Evolutionary conservation across 2,113 vertebrate species (phyloP).

Genomic region (Embiotoca jacksoni): DNA sequence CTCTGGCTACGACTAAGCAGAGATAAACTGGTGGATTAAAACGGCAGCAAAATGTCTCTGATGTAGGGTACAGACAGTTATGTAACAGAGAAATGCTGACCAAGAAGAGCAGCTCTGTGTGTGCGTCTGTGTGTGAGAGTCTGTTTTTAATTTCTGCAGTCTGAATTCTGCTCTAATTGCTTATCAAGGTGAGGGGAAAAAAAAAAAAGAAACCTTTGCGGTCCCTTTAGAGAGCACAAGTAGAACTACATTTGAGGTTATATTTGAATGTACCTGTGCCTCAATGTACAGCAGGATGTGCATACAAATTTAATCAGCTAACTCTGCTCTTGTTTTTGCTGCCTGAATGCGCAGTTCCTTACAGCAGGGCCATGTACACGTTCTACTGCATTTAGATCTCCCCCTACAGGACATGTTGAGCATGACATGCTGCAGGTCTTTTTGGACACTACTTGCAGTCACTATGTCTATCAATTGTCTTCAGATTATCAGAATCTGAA

Average conservation of each 20-base stretch:
- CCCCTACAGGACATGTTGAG: conserved; percentile 44
- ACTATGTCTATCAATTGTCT: neutral
- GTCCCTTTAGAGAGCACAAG: conserved; percentile 3
- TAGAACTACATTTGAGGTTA: conserved; percentile 33
- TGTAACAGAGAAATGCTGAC: conserved; percentile 67
- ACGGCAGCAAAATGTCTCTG: conserved; percentile 53
- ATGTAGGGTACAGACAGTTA: conserved; percentile 65
- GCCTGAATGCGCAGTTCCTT: conserved; percentile 48
- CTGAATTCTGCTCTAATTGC: neutral
- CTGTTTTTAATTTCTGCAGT: conserved; percentile 9
- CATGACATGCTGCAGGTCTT: conserved; percentile 21
- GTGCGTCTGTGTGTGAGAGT: neutral
- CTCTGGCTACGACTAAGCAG: conserved; percentile 34
- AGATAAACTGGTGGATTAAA: conserved; percentile 70
- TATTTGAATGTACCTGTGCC: conserved; percentile 61
- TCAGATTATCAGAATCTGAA: neutral
- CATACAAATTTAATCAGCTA: conserved; percentile 71
- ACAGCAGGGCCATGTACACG: conserved; percentile 40
- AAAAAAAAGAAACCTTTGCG: neutral
- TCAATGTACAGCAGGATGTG: conserved; percentile 56
- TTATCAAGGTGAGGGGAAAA: neutral
- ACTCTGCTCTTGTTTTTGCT: conserved; percentile 48
- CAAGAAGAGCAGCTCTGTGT: conserved; percentile 33
- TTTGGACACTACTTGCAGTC: neutral
- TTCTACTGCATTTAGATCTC: conserved; percentile 27